Percentiles rank a stretch among this genome's conserved stretches.
Conservation (phyloP, 2,888 invertebrate genomes). For the Drosophila emarginata region DNA sequence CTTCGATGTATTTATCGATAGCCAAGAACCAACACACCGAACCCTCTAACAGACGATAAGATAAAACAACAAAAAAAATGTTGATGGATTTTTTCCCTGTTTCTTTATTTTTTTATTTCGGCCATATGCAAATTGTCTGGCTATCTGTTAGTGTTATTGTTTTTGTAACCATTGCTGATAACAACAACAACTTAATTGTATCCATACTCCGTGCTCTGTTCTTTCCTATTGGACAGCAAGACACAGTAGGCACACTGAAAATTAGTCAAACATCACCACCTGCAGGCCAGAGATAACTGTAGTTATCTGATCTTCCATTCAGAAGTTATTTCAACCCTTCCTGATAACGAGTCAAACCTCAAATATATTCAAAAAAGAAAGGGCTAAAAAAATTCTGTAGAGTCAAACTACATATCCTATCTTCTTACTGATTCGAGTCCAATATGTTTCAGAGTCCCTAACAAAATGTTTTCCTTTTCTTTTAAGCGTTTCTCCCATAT, state of each 20-base stretch:
- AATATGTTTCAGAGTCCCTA: not conserved
- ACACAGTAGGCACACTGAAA: constrained; percentile 58
- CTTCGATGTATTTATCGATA: constrained; percentile 37
- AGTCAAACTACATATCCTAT: too few relatives aligned
- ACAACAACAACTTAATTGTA: constrained; percentile 51
- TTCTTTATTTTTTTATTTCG: constrained; percentile 31
- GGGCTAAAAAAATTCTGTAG: too few relatives aligned
- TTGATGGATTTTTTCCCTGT: constrained; percentile 50
- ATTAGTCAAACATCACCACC: constrained; percentile 37
- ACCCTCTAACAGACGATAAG: constrained; percentile 33
- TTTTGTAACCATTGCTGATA: constrained; percentile 25
- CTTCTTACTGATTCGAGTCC: too few relatives aligned
- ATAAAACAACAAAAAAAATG: constrained; percentile 38
- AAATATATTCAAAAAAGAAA: too few relatives aligned
- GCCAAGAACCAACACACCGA: constrained; percentile 4
- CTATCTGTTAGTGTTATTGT: constrained; percentile 32
- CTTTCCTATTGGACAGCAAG: constrained; percentile 50
- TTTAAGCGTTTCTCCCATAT: not conserved
- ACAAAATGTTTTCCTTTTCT: not conserved
- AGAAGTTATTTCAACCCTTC: not conserved
- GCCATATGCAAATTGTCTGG: constrained; percentile 72
- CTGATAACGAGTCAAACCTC: not conserved
- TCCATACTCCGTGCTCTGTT: constrained; percentile 37
- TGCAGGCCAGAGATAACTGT: not conserved
- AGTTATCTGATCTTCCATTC: not conserved